Evolutionary conservation across 2,888 invertebrate genomes (phyloP).

Genomic region (Chrysolina haemoptera): DNA sequence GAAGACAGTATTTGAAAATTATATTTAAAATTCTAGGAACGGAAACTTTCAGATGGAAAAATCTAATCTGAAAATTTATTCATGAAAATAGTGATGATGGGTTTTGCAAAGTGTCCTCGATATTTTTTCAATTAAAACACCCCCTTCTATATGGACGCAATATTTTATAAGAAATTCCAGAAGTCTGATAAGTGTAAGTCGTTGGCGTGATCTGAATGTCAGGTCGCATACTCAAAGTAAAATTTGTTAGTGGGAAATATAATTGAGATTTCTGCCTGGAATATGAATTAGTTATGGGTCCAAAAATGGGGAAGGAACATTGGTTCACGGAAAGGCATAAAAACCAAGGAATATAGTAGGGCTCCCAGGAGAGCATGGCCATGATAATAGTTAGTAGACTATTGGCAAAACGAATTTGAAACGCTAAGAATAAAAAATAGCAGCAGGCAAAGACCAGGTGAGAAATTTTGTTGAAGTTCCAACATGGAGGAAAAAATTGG

Average conservation of each 20-base stretch:
- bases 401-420: too few species aligned
- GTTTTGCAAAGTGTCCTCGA: background rate
- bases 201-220: background rate
- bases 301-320: too few species aligned
- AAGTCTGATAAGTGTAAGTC: background rate
- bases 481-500: too few species aligned
- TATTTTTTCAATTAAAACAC: background rate
- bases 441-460: too few species aligned
- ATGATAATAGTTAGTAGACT: too few species aligned
- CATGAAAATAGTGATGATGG: background rate
- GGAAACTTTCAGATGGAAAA: background rate
- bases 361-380: too few species aligned
- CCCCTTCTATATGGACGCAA: background rate
- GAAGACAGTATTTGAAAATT: background rate
- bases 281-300: too few species aligned
- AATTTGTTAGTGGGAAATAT: background rate
- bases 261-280: background rate
- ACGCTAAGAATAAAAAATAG: too few species aligned
- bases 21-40: background rate
- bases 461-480: too few species aligned
- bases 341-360: too few species aligned
- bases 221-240: background rate
- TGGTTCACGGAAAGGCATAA: too few species aligned
- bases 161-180: background rate
- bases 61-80: background rate